A percentile compares a stretch with the other conserved stretches of the same genome.
Evolutionary conservation across 2,113 vertebrate genomes (phyloP).

Genomic region (Spilogale gracilis): DNA sequence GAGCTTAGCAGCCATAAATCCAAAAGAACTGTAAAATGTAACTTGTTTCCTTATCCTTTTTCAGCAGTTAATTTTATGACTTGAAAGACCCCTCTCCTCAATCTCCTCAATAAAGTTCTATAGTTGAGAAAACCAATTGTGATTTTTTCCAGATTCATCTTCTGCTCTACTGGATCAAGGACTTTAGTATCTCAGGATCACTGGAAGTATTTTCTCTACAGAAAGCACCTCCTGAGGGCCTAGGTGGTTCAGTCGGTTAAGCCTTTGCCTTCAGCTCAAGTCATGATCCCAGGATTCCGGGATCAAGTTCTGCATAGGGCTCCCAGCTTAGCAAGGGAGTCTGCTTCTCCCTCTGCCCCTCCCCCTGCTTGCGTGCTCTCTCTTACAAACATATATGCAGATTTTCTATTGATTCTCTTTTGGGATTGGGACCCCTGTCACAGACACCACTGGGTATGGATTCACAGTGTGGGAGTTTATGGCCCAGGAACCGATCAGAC

Average conservation of each 20-base stretch:
- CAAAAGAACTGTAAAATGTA: constrained; percentile 1
- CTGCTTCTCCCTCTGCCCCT: too few relatives aligned
- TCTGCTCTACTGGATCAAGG: neutral
- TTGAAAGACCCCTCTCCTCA: neutral
- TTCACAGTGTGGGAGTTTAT: neutral
- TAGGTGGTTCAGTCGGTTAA: too few relatives aligned
- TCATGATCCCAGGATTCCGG: too few relatives aligned
- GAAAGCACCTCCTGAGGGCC: neutral
- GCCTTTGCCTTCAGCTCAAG: too few relatives aligned
- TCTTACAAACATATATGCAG: neutral
- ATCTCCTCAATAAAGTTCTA: neutral
- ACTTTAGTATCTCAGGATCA: neutral
- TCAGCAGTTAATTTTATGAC: constrained; percentile 51
- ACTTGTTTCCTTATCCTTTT: neutral
- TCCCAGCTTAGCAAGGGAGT: too few relatives aligned
- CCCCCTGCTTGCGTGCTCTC: too few relatives aligned
- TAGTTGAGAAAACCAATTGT: constrained; percentile 26
- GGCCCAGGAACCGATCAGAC: neutral
- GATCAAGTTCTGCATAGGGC: too few relatives aligned
- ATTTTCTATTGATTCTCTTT: neutral
- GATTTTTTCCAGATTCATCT: constrained; percentile 25
- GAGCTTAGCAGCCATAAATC: neutral
- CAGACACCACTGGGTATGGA: neutral
- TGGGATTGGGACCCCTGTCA: neutral
- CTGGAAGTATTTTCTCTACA: neutral